These are phyloP conservation scores for Axinella damicornis DNA, from an alignment of 37 sponge, comb jelly and placozoan species.

Conservation along the genomic window DNA sequence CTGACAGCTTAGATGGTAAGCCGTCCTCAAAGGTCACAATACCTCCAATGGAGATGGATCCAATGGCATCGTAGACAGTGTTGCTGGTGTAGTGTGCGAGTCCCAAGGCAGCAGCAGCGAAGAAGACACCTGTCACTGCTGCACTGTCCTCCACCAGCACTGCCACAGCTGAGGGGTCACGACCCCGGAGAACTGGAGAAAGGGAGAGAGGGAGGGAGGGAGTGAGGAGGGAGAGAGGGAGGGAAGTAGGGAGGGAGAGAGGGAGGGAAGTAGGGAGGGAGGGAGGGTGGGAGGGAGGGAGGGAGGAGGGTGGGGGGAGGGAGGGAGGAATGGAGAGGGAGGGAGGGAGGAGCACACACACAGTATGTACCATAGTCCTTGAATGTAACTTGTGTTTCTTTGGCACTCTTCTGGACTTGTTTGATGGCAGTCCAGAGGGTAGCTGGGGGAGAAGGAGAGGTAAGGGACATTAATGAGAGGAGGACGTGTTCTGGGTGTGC, in stretches of 20 bases:
- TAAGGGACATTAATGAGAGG: neutral
- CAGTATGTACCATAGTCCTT: constrained; percentile 78
- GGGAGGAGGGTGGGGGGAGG: neutral
- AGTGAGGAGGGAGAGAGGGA: too few relatives aligned
- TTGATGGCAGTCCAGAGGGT: constrained; percentile 83
- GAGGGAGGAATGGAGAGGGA: too few relatives aligned
- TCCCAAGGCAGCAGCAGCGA: constrained; percentile 81
- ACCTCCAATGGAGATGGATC: constrained; percentile 95
- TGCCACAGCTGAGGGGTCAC: constrained; percentile 97
- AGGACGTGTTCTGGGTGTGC: too few relatives aligned
- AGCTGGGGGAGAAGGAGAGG: constrained; percentile 35
- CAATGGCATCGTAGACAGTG: constrained; percentile 94
- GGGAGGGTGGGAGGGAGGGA: too few relatives aligned
- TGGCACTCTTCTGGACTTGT: constrained; percentile 86
- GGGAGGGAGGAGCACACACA: too few relatives aligned
- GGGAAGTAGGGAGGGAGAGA: neutral
- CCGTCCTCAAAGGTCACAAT: too few relatives aligned
- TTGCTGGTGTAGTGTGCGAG: constrained; percentile 85
- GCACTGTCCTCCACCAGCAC: constrained; percentile 98
- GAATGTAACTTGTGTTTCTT: constrained; percentile 74
- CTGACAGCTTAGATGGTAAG: too few relatives aligned
- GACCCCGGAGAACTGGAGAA: constrained; percentile 81
- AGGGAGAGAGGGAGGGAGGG: neutral
- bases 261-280: too few relatives aligned
- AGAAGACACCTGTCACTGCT: constrained; percentile 88